Conservation (phyloP, 2,113 vertebrate species). For the Onychostoma macrolepis region DNA sequence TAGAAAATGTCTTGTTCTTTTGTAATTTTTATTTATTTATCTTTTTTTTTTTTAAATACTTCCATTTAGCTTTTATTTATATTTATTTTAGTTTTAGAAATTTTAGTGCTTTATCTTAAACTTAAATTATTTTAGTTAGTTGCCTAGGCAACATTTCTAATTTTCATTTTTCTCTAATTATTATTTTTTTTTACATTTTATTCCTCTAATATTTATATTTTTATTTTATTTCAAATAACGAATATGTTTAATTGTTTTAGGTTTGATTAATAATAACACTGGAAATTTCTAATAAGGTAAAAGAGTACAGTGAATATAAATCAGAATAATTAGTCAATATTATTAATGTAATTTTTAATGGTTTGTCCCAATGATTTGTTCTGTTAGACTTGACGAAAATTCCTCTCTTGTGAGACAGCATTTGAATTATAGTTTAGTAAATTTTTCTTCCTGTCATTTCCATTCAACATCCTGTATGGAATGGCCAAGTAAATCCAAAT, state of each 20-base stretch:
- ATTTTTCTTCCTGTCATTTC: neutral
- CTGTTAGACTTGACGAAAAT: neutral
- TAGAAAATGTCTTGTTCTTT: too few species aligned
- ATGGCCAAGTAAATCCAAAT: neutral
- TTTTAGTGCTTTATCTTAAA: neutral
- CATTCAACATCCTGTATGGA: neutral
- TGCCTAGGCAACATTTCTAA: neutral
- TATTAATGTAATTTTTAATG: neutral
- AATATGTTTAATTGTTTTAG: neutral
- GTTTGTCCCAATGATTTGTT: neutral
- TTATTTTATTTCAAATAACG: neutral
- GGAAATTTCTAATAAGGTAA: neutral
- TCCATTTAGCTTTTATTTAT: neutral
- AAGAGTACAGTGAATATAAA: neutral
- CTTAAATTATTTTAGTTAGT: neutral
- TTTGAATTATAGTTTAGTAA: neutral
- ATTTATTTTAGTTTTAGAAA: neutral
- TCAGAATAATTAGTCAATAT: neutral
- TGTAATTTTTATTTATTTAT: too few species aligned
- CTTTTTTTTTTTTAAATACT: neutral
- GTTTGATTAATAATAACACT: neutral
- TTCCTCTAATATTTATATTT: neutral
- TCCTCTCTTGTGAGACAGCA: neutral
- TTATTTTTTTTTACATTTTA: too few species aligned
- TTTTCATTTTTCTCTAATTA: too few species aligned